phyloP scores from a whole-genome alignment of 1,140 invertebrate species.

The Pogonomyrmex barbatus region DNA sequence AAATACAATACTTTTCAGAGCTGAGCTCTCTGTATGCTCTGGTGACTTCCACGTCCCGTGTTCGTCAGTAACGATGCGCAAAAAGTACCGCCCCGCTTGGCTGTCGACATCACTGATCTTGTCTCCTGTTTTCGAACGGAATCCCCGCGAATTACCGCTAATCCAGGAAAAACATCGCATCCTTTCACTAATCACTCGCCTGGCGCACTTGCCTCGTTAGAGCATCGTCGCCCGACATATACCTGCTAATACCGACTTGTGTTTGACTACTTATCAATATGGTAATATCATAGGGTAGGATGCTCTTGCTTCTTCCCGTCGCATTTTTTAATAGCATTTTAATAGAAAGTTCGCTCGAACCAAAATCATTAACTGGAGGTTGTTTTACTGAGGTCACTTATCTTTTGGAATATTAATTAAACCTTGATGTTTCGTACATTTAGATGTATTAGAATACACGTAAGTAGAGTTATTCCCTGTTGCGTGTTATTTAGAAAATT shows the following conservation, averaged over 20 bases:
- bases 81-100: constrained; percentile 50
- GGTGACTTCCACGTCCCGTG: constrained; percentile 63
- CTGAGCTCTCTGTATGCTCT: constrained; percentile 59
- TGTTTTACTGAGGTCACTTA: background rate
- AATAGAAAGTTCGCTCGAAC: constrained; percentile 29
- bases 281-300: background rate
- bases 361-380: background rate
- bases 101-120: constrained; percentile 9
- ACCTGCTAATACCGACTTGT: background rate
- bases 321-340: constrained; percentile 14
- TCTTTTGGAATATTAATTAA: background rate
- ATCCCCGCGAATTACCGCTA: constrained; percentile 50
- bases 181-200: constrained; percentile 68
- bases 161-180: constrained; percentile 68
- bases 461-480: constrained; percentile 14
- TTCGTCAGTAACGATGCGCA: constrained; percentile 39
- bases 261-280: background rate
- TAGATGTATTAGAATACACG: background rate
- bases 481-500: background rate
- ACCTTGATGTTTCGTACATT: background rate
- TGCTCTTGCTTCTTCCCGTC: background rate
- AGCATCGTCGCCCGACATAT: constrained; percentile 27
- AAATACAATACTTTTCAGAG: constrained; percentile 53
- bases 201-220: constrained; percentile 63
- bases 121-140: constrained; percentile 10